Evolutionary conservation across 2,888 invertebrate genomes (phyloP), one percentile per base, ranked within the genome.

Genomic region (Masnerella sp.): DNA sequence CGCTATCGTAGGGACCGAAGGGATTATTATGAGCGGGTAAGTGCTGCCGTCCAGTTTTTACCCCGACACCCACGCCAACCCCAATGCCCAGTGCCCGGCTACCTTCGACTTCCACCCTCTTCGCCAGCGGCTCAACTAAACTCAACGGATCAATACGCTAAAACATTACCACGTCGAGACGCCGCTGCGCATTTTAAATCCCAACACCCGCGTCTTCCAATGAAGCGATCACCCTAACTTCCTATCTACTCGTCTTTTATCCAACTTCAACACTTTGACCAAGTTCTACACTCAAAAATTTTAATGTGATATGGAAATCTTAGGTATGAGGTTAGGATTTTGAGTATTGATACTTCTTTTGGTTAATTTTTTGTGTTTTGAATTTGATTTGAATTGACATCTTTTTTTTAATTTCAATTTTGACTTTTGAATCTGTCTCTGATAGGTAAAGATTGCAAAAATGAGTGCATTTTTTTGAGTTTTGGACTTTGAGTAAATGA

Each of bases 61-160:
- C 80, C 78, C 72, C 74, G 43, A 56, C 58, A 40, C 72, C 72
- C 72, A 51, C 71, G 30, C 64, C 59, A 65, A 28, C 64, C 42
- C 62, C 72, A 52, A 69, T 74, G 67, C 69, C 73, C 68, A 68
- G 69, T 73, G 68, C 79, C 69, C 74, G 49, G 74, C 77, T 77
- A 76, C 76, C 79, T 78, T 74, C 74, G 73, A 45, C 65, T 68
- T 59, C 68, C 75, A 78, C 75, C 79, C 78, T 80, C 79, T 78
- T 79, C 76, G 68, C 80, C 73, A 69, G 78, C 78, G 74, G 76
- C 79, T 81, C 82, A 80, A 82, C 83, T 82, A 82, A 82, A 80
- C 81, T 78, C 81, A 80, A 80, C 82, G 85, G 86, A 85, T 86
- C 85, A 86, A 86, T 86, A 86, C 85, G 85, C 83, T 85, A 85